These are phyloP conservation scores for Aphis gossypii DNA, from an alignment of 1,140 invertebrate genomes.

Conservation along the genomic window DNA sequence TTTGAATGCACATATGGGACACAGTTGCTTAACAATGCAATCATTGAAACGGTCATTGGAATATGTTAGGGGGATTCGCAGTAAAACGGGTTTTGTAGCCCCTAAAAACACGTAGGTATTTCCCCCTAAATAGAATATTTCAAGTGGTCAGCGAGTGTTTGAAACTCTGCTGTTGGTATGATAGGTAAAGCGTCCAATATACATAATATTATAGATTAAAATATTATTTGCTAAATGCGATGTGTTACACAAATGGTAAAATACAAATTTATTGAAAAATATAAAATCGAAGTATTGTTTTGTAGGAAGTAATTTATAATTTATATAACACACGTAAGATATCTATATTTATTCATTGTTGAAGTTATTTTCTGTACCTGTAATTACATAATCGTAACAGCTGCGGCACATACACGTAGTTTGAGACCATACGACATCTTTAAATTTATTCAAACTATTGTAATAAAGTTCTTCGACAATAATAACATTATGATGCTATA, in stretches of 20 bases:
- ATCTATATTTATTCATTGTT: neutral
- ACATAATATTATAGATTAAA: neutral
- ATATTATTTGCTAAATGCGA: neutral
- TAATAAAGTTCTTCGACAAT: constrained; percentile 22
- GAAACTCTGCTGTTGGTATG: neutral
- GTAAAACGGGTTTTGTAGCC: constrained; percentile 17
- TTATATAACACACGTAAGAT: neutral
- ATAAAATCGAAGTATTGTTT: neutral
- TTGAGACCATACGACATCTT: neutral
- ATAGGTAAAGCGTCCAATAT: neutral
- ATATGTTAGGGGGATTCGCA: constrained; percentile 37
- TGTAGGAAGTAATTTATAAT: neutral
- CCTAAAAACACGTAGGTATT: constrained; percentile 1
- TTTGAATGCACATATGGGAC: neutral
- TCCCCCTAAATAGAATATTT: constrained; percentile 2
- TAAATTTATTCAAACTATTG: constrained; percentile 34
- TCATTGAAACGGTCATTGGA: neutral
- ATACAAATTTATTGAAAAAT: neutral
- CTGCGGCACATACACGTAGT: neutral
- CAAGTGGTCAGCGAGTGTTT: neutral
- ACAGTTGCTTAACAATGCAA: constrained; percentile 27
- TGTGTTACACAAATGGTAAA: neutral
- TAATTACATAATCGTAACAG: neutral
- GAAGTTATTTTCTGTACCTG: neutral
- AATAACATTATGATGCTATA: neutral